Conservation (phyloP, 2,113 vertebrate genomes). For the Noctilio leporinus region DNA sequence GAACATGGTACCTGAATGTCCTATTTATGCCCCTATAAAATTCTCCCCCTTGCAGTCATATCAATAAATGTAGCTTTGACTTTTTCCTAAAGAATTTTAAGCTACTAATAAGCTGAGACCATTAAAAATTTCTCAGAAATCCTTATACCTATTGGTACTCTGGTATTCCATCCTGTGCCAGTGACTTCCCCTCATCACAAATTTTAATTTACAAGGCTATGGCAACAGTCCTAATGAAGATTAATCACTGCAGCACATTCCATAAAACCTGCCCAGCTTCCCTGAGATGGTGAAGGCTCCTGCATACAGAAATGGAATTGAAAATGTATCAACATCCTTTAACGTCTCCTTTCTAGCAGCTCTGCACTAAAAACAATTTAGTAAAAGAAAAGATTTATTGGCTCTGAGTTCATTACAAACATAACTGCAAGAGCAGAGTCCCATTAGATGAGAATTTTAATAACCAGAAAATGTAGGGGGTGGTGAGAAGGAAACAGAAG, state of each 20-base stretch:
- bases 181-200: slow-evolving; percentile 69
- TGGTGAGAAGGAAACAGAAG: not conserved
- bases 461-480: not conserved
- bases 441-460: slow-evolving; percentile 40
- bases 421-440: slow-evolving; percentile 14
- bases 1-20: not conserved
- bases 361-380: slow-evolving; percentile 43
- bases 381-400: slow-evolving; percentile 47
- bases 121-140: slow-evolving; percentile 59
- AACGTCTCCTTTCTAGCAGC: slow-evolving; percentile 53
- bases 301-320: slow-evolving; percentile 55
- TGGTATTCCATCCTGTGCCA: slow-evolving; percentile 71
- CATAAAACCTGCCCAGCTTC: slow-evolving; percentile 68
- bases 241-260: slow-evolving; percentile 79
- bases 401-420: slow-evolving; percentile 41
- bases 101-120: slow-evolving; percentile 62
- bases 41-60: not conserved
- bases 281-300: slow-evolving; percentile 67
- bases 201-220: slow-evolving; percentile 77
- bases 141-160: slow-evolving; percentile 55
- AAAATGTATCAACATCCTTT: slow-evolving; percentile 65
- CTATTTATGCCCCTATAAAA: not conserved
- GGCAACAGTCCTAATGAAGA: slow-evolving; percentile 78
- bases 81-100: slow-evolving; percentile 30
- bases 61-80: not conserved